These are phyloP conservation scores for Indicator maculatus DNA, from an alignment of 2,113 vertebrate genomes.

Conservation along the genomic window DNA sequence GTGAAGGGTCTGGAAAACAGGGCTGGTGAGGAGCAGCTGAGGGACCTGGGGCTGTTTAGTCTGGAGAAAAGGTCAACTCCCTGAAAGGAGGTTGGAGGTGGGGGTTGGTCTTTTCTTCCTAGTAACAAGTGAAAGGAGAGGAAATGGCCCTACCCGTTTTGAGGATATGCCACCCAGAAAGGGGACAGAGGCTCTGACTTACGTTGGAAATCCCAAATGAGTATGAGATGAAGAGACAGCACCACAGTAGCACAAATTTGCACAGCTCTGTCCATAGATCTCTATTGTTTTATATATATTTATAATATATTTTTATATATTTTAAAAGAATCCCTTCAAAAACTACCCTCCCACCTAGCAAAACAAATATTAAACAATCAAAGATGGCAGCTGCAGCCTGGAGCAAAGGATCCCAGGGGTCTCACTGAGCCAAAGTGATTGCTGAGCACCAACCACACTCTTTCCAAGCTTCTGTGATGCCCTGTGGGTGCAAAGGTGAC, in stretches of 20 bases:
- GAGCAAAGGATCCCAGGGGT: constrained; percentile 32
- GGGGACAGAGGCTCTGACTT: neutral
- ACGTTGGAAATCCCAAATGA: neutral
- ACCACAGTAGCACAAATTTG: neutral
- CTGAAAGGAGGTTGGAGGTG: too few species aligned
- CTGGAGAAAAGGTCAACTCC: too few species aligned
- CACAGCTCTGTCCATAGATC: constrained; percentile 59
- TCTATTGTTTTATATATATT: constrained; percentile 67
- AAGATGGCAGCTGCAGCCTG: constrained; percentile 26
- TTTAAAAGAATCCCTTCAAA: constrained; percentile 70
- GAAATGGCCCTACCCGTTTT: neutral
- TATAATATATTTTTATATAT: constrained; percentile 67
- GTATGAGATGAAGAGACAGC: neutral
- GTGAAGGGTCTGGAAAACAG: too few species aligned
- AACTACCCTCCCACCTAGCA: constrained; percentile 61
- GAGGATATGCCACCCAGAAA: neutral
- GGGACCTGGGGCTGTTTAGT: too few species aligned
- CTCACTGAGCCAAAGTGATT: constrained; percentile 11
- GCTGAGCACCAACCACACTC: neutral
- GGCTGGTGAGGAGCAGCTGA: too few species aligned
- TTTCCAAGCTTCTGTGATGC: constrained; percentile 14
- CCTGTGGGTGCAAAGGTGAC: constrained; percentile 30
- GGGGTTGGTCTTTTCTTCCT: too few species aligned
- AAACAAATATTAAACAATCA: constrained; percentile 58
- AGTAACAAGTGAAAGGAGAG: too few species aligned